These are phyloP conservation scores for Keiferia lycopersicella DNA, from an alignment of 2,888 invertebrate species.

Conservation along the genomic window DNA sequence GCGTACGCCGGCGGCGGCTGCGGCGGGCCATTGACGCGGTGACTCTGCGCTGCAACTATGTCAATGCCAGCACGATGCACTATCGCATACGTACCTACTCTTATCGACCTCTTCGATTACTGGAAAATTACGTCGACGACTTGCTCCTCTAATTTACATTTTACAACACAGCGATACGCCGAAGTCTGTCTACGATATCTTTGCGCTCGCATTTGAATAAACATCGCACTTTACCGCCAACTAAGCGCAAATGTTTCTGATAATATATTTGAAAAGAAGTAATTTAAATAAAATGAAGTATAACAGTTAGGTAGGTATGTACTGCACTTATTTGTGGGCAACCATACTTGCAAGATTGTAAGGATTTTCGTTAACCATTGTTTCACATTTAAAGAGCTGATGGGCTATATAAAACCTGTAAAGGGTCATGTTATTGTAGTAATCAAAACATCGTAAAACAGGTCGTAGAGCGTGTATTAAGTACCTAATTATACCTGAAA, in stretches of 20 bases:
- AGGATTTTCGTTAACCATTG: background rate
- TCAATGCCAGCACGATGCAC: slow-evolving; percentile 70
- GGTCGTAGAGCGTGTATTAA: background rate
- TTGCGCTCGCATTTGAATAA: slow-evolving; percentile 9
- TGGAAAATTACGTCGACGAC: slow-evolving; percentile 50
- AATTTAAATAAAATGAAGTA: background rate
- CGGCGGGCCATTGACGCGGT: slow-evolving; percentile 55
- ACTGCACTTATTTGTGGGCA: background rate
- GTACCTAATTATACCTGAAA: slow-evolving; percentile 11
- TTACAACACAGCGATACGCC: background rate
- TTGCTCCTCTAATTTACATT: slow-evolving; percentile 16
- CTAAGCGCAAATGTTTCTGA: background rate
- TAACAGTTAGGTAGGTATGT: too few species aligned
- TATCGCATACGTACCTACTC: slow-evolving; percentile 67
- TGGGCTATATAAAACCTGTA: slow-evolving; percentile 14
- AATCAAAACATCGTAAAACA: slow-evolving; percentile 6
- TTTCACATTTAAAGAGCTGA: slow-evolving; percentile 1
- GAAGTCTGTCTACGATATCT: background rate
- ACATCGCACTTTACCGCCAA: background rate
- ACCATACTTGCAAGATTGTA: slow-evolving; percentile 13
- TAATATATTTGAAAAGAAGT: background rate
- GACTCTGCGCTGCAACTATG: slow-evolving; percentile 69
- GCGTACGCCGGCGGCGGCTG: slow-evolving; percentile 36
- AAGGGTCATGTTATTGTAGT: slow-evolving; percentile 10
- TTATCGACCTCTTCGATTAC: slow-evolving; percentile 73